These are phyloP conservation scores for Mayetiola destructor DNA, from an alignment of 2,888 invertebrate species.

Conservation along the genomic window DNA sequence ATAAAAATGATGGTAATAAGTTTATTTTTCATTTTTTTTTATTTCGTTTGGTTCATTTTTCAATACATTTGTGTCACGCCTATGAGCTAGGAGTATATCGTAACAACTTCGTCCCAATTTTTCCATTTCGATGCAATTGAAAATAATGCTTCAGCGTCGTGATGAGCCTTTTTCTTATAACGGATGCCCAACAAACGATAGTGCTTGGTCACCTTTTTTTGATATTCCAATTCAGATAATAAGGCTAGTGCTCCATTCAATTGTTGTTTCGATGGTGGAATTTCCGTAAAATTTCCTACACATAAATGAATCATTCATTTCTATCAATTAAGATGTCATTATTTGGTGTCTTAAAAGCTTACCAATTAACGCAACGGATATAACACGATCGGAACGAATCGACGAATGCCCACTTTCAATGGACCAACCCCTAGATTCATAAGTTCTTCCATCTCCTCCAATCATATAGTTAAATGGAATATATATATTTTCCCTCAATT, in stretches of 20 bases:
- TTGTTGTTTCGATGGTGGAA: neutral
- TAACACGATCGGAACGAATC: neutral
- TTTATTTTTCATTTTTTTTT: no score
- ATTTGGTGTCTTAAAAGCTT: neutral
- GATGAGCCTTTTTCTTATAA: neutral
- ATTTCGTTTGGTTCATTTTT: no score
- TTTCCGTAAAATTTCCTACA: neutral
- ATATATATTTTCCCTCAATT: neutral
- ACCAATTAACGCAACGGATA: neutral
- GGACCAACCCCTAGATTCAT: neutral
- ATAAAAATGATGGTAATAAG: no score
- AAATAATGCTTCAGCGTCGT: neutral
- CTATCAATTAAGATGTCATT: no score
- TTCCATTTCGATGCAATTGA: neutral
- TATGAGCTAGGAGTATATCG: no score
- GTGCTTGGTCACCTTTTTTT: neutral
- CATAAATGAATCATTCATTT: neutral
- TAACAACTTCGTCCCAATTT: neutral
- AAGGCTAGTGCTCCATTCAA: neutral
- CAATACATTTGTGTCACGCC: no score
- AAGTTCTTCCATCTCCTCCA: neutral
- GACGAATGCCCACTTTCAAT: neutral
- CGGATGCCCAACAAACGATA: neutral
- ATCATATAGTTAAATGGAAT: neutral
- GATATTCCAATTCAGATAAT: neutral